Evolutionary conservation across 2,888 invertebrate genomes (phyloP).

Genomic region (Lathronympha strigana): DNA sequence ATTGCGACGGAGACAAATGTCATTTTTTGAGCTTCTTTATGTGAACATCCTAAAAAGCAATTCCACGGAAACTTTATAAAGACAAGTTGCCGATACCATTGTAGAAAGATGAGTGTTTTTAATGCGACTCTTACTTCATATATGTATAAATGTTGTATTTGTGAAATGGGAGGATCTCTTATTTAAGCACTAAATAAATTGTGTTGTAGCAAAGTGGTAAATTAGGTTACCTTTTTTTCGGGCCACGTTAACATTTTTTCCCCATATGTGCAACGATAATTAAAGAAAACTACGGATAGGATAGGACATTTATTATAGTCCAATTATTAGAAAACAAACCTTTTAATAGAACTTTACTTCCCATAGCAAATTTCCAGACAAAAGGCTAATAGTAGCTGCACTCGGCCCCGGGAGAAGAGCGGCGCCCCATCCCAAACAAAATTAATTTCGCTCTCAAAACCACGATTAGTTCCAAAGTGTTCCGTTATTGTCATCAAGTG

Average conservation of each 20-base stretch:
- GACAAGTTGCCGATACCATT: conserved; percentile 11
- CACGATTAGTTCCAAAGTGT: conserved; percentile 78
- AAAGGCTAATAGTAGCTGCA: conserved; percentile 22
- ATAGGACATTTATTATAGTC: too few species aligned
- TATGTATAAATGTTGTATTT: too few species aligned
- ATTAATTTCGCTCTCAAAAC: conserved; percentile 70
- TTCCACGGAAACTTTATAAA: conserved; percentile 27
- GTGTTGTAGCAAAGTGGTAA: too few species aligned
- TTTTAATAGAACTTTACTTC: not conserved
- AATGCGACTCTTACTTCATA: too few species aligned
- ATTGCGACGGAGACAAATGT: conserved; percentile 55
- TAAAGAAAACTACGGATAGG: too few species aligned
- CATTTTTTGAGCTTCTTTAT: conserved; percentile 38
- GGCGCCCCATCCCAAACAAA: conserved; percentile 58
- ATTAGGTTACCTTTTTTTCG: too few species aligned
- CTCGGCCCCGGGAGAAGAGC: conserved; percentile 43
- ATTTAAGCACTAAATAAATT: not conserved
- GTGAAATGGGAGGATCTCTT: too few species aligned
- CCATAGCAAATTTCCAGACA: conserved; percentile 22
- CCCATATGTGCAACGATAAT: too few species aligned
- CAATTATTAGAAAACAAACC: not conserved
- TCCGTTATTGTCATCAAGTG: conserved; percentile 77
- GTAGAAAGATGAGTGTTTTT: not conserved
- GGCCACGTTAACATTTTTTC: too few species aligned
- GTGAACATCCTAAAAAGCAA: conserved; percentile 20